Evolutionary conservation across 2,888 invertebrate species (phyloP), one percentile per base, ranked within the genome.

Genomic region (Lepidonotus clava): DNA sequence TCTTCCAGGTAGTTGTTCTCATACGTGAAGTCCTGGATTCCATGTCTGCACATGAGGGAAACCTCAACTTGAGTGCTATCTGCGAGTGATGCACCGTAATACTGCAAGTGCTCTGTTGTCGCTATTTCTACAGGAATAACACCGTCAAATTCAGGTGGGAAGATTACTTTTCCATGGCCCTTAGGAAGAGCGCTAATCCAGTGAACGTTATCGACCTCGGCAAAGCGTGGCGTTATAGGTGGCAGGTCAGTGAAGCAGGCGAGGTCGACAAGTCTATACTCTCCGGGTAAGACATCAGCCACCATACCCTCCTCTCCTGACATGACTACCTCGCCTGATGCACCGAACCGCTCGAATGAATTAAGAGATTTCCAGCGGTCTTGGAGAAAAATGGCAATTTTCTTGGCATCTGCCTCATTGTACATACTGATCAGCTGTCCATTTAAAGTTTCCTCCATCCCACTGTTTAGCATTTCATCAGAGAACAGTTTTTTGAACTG

Each of bases 401-500:
- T n/a, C 21, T 38, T 18, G 8, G 11, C 14, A 18, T 83, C 46
- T 40, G 41, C 32, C 46, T 83, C 21, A 14, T 38, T n/a, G 46
- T 83, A 83, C 34, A 76, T 76, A 28, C 18, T 21, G 8, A 21
- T 24, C 8, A 76, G 32, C 32, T 32, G 36, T 32, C 36, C 4
- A 21, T 76, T 38, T 4, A 76, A 6, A 21, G 76, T n/a, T n/a
- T n/a, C n/a, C n/a, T n/a, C n/a, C n/a, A n/a, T n/a, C n/a, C n/a
- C n/a, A n/a, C n/a, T n/a, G n/a, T n/a, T n/a, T n/a, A n/a, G n/a
- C n/a, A n/a, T n/a, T n/a, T n/a, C n/a, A n/a, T n/a, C n/a, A n/a
- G n/a, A n/a, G 6, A 87, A 80, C n/a, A 88, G 67, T 14, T 87
- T 24, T 36, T 85, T 34, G 51, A 89, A 89, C 46, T 89, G 83